Evolutionary conservation across 2,888 invertebrate species (phyloP), one percentile per base, ranked within the genome.

Genomic region (Pandemis heparana): DNA sequence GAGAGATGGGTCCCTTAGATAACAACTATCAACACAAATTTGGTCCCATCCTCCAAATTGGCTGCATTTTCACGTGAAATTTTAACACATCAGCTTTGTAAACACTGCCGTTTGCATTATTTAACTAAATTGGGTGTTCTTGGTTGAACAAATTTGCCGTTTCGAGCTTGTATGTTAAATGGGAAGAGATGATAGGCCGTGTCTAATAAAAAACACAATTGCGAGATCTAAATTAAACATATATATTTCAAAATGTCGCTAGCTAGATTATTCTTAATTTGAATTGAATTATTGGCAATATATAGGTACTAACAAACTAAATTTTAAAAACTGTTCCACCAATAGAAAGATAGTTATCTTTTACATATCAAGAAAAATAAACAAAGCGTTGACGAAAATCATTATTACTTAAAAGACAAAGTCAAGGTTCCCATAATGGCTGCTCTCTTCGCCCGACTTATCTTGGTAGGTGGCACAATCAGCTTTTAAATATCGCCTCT

Each of bases 11-110:
- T 81, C 82, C 83, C 82, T 82, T 77, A 89, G 92, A 93, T 93
- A 94, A 89, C 86, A 86, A 88, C 86, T 89, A 90, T 91, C 87
- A 87, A 89, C 89, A 88, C 90, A 92, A 92, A 93, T 92, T 92
- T 86, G 88, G 88, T 88, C 87, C 87, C 89, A 91, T 91, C 86
- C 89, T 83, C 85, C 84, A 91, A 93, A 93, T 92, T 92, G 92
- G 92, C 87, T 90, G 89, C 90, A 91, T 89, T 92, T 92, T 86
- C 85, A 88, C 84, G 87, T 86, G 84, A 91, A 88, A 91, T 92
- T 92, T 89, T 87, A 88, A 91, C 89, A 87, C 84, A 82, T 83
- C 80, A 80, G 83, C 84, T 84, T 85, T 86, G 86, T 85, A 86
- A 87, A 86, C 83, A 87, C 80, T 77, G 79, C 83, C 82, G 77